Conservation (phyloP, 2,797 vertebrate genomes). For the Poeciliopsis gracilis region DNA sequence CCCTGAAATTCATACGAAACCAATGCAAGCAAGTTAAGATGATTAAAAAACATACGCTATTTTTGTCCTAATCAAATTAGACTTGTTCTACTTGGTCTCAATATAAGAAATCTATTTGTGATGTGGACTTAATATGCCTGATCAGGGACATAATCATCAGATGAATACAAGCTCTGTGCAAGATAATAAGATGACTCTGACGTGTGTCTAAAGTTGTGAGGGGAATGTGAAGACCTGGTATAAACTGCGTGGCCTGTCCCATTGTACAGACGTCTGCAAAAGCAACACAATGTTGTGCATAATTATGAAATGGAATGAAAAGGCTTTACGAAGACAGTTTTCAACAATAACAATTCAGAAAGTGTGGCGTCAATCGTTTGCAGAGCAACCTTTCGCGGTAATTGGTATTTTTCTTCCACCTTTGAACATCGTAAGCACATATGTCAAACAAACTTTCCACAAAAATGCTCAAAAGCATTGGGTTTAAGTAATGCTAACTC, state of each 20-base stretch:
- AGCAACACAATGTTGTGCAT: not conserved
- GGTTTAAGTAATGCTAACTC: too few species aligned
- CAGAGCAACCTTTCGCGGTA: not conserved
- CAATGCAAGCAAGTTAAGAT: not conserved
- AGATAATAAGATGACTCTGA: slow-evolving; percentile 3
- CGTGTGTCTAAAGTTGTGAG: not conserved
- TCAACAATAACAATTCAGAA: not conserved
- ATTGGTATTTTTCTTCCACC: too few species aligned
- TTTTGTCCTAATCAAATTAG: slow-evolving; percentile 5
- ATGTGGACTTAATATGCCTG: not conserved
- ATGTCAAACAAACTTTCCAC: not conserved
- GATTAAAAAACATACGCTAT: not conserved
- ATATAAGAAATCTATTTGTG: not conserved
- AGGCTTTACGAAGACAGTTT: not conserved
- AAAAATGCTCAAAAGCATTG: too few species aligned
- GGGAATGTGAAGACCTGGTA: slow-evolving; percentile 1
- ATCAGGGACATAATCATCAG: not conserved
- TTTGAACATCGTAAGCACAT: not conserved
- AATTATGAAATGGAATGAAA: not conserved
- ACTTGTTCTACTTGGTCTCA: not conserved
- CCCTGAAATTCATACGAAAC: not conserved
- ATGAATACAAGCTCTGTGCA: slow-evolving; percentile 7
- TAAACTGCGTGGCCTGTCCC: not conserved
- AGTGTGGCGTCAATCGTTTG: not conserved
- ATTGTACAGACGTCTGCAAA: not conserved